Evolutionary conservation across 2,888 invertebrate species (phyloP).

Genomic region (Apamea epomidion): DNA sequence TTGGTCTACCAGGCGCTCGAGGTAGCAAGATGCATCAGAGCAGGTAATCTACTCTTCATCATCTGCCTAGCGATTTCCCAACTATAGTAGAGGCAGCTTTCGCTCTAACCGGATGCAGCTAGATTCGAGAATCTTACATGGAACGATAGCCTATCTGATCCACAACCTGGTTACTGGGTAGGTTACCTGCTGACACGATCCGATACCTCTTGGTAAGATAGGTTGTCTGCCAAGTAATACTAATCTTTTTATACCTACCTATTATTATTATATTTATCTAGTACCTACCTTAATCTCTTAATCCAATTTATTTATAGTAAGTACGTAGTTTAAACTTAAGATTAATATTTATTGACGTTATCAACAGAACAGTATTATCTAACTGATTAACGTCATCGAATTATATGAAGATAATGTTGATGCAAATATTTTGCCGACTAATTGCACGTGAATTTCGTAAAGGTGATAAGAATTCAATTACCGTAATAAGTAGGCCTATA

Average conservation of each 20-base stretch:
- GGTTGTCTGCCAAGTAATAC: background rate
- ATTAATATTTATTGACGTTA: slow-evolving; percentile 32
- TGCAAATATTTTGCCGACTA: slow-evolving; percentile 22
- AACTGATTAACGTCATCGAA: slow-evolving; percentile 22
- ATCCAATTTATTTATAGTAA: background rate
- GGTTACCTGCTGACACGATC: no score
- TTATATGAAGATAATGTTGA: background rate
- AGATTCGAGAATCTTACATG: background rate
- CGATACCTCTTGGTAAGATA: background rate
- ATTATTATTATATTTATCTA: slow-evolving; percentile 3
- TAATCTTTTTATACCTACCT: background rate
- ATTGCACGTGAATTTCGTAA: slow-evolving; percentile 7
- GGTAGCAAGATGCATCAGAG: slow-evolving; percentile 92
- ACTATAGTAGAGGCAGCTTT: background rate
- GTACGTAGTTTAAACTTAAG: background rate
- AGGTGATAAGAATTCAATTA: slow-evolving; percentile 19
- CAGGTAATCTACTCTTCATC: slow-evolving; percentile 71
- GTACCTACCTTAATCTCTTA: background rate
- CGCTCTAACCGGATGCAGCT: background rate
- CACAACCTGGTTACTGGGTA: background rate
- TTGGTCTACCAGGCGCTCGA: slow-evolving; percentile 94
- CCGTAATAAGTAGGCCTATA: background rate
- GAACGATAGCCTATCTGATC: background rate
- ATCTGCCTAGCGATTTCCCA: background rate
- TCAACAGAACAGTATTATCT: slow-evolving; percentile 4